Evolutionary conservation across 2,113 vertebrate species (phyloP).

Genomic region (Bubalus kerabau): DNA sequence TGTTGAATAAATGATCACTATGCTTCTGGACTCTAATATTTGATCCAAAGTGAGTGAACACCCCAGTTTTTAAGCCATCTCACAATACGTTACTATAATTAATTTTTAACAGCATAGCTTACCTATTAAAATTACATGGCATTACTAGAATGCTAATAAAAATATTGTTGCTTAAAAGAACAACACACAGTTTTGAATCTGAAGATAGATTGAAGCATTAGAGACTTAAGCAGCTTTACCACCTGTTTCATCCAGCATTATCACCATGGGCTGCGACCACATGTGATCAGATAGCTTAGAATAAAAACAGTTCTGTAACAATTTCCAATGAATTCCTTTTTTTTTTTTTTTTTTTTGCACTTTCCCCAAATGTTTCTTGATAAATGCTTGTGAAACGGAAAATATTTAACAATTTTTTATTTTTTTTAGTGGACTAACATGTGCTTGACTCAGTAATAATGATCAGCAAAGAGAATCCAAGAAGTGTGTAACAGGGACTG

Average conservation of each 20-base stretch:
- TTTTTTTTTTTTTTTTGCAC: not conserved
- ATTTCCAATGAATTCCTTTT: not conserved
- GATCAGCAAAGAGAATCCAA: not conserved
- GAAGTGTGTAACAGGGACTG: not conserved
- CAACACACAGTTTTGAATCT: not conserved
- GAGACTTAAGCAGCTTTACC: not conserved
- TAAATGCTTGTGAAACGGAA: not conserved
- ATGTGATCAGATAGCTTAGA: not conserved
- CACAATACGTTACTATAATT: not conserved
- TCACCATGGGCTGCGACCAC: not conserved
- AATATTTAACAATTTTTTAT: not conserved
- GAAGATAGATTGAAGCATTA: not conserved
- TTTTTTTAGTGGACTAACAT: not conserved
- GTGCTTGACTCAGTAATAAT: not conserved
- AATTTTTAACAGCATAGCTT: not conserved
- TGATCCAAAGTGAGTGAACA: not conserved
- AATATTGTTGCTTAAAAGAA: not conserved
- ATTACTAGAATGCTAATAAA: not conserved
- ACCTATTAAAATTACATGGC: not conserved
- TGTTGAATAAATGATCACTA: not conserved
- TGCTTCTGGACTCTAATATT: not conserved
- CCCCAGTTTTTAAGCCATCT: not conserved
- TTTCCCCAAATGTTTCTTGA: not conserved
- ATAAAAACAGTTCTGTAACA: not conserved
- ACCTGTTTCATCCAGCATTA: not conserved